phyloP scores from a whole-genome alignment of 1,140 invertebrate species.

The Spodoptera frugiperda region DNA sequence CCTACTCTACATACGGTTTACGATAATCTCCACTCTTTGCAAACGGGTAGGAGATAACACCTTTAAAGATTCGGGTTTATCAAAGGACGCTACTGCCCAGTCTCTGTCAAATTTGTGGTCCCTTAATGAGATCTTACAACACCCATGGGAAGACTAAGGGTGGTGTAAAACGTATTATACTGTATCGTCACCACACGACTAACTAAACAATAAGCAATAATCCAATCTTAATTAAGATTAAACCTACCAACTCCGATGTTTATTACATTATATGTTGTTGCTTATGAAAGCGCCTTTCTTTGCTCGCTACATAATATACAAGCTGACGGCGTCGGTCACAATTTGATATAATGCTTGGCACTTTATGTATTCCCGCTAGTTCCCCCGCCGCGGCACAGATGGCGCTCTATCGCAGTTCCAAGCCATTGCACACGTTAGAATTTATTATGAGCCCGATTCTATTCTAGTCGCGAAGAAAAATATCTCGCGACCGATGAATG shows the following conservation, averaged over 20 bases:
- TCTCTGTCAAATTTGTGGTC: too few species aligned
- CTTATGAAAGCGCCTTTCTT: not conserved
- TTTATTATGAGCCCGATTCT: conserved; percentile 39
- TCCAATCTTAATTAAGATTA: too few species aligned
- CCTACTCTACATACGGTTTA: too few species aligned
- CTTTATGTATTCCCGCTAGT: conserved; percentile 29
- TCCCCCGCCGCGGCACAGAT: conserved; percentile 4
- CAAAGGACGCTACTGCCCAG: too few species aligned
- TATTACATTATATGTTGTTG: not conserved
- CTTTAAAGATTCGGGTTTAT: too few species aligned
- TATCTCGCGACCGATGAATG: not conserved
- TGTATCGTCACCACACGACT: too few species aligned
- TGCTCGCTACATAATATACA: not conserved
- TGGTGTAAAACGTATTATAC: too few species aligned
- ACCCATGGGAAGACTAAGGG: too few species aligned
- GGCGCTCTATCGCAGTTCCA: conserved; percentile 16
- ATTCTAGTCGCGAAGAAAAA: conserved; percentile 20
- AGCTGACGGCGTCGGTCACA: not conserved
- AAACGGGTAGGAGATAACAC: too few species aligned
- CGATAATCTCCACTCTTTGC: too few species aligned
- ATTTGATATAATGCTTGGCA: conserved; percentile 16
- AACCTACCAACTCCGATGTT: not conserved
- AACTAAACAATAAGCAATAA: too few species aligned
- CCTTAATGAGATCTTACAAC: too few species aligned
- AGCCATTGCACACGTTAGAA: conserved; percentile 35